A percentile compares a stretch with the other conserved stretches of the same genome.
Evolutionary conservation across 37 sponge, comb jelly and placozoan genomes (phyloP).

Genomic region (Theonella swinhoei): DNA sequence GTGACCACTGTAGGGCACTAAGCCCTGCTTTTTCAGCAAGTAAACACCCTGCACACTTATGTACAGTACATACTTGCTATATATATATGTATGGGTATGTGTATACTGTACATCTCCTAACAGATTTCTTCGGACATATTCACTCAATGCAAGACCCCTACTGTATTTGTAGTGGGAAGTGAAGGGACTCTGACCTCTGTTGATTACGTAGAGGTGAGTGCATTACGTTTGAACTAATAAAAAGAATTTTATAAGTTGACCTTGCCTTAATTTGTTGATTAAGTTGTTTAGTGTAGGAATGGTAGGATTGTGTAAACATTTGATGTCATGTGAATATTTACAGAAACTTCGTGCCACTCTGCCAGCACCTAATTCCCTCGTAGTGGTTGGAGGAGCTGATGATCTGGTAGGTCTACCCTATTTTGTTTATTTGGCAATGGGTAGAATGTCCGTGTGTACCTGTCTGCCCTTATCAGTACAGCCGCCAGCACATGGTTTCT

Average conservation of each 20-base stretch:
- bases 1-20: too few species aligned
- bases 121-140: conserved; percentile 68
- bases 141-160: conserved; percentile 46
- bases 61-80: too few species aligned
- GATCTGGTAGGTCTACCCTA: conserved; percentile 49
- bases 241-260: too few species aligned
- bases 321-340: too few species aligned
- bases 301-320: too few species aligned
- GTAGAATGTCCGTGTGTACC: not conserved
- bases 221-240: not conserved
- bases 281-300: too few species aligned
- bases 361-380: conserved; percentile 29
- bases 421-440: not conserved
- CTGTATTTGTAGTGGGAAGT: conserved; percentile 52
- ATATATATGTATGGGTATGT: too few species aligned
- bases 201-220: conserved; percentile 56
- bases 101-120: too few species aligned
- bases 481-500: not conserved
- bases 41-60: too few species aligned
- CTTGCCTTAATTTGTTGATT: too few species aligned
- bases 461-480: not conserved
- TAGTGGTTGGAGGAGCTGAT: conserved; percentile 66
- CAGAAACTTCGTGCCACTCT: conserved; percentile 55
- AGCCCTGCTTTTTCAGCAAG: too few species aligned
- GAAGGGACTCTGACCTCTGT: conserved; percentile 17